Evolutionary conservation across 2,888 invertebrate species (phyloP).

Genomic region (Sepioteuthis lessoniana): DNA sequence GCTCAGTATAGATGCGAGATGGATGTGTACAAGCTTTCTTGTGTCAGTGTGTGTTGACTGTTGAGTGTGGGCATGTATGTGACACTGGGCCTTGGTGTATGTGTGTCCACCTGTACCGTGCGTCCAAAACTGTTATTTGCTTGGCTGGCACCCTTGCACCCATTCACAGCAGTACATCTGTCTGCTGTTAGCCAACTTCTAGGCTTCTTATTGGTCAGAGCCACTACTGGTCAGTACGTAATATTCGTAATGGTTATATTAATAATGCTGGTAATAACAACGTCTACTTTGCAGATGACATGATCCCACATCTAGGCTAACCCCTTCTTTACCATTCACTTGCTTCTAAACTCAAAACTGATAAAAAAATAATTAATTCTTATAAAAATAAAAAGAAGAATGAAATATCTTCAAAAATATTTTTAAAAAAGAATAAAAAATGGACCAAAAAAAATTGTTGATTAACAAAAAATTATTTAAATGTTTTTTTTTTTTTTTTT

Average conservation of each 20-base stretch:
- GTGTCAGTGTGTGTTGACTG: neutral
- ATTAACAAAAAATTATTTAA: neutral
- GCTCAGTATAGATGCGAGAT: neutral
- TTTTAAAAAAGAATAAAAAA: neutral
- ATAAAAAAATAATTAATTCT: neutral
- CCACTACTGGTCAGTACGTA: neutral
- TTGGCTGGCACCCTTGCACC: conserved; percentile 8
- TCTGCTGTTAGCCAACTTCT: conserved; percentile 23
- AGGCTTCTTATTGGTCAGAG: conserved; percentile 33
- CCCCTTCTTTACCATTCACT: conserved; percentile 9
- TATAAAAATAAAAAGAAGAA: too few species aligned
- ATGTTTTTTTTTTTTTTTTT: neutral
- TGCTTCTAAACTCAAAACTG: neutral
- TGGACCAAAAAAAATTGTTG: neutral
- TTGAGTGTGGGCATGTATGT: neutral
- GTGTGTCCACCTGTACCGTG: conserved; percentile 4
- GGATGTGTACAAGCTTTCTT: neutral
- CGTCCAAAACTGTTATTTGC: neutral
- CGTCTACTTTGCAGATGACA: neutral
- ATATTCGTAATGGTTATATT: neutral
- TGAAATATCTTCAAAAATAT: neutral
- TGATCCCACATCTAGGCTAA: conserved; percentile 9
- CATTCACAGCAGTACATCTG: neutral
- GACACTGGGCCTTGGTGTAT: neutral
- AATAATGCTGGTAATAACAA: conserved; percentile 11